phyloP scores from a whole-genome alignment of 92 coral and sea anemone genomes.

The Siderastrea siderea region DNA sequence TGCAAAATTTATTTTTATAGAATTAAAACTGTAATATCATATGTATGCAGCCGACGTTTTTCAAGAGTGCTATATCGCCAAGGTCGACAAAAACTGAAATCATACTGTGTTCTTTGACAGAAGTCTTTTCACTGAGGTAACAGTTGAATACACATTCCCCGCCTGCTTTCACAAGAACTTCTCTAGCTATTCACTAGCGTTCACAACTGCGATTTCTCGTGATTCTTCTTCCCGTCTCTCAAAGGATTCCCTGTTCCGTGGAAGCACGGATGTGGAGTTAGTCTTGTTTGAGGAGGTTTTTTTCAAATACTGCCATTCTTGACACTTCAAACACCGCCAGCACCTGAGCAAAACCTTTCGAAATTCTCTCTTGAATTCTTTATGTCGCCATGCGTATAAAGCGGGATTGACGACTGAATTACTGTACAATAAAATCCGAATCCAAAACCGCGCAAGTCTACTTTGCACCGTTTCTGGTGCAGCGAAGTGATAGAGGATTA shows the following conservation, averaged over 20 bases:
- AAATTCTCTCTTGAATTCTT: constrained; percentile 82
- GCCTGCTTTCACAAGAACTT: too few species aligned
- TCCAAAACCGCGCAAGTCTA: constrained; percentile 86
- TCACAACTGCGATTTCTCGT: not conserved
- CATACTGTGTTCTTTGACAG: not conserved
- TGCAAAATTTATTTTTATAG: too few species aligned
- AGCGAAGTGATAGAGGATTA: constrained; percentile 85
- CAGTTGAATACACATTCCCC: not conserved
- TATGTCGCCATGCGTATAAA: constrained; percentile 86
- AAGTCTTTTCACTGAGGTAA: too few species aligned
- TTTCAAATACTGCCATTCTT: constrained; percentile 4
- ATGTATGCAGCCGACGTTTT: not conserved
- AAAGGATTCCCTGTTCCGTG: not conserved
- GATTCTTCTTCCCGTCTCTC: not conserved
- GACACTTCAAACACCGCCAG: constrained; percentile 49
- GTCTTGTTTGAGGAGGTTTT: not conserved
- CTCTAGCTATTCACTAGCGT: not conserved
- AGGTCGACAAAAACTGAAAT: not conserved
- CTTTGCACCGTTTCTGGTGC: constrained; percentile 61
- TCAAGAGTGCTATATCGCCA: not conserved
- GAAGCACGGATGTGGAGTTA: not conserved
- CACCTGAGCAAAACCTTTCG: constrained; percentile 60
- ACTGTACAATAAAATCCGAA: constrained; percentile 81
- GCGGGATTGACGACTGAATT: constrained; percentile 88
- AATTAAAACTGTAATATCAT: not conserved